Base-by-base conservation (phyloP, 2,888 invertebrate genomes). In the Sialis fuliginosa region DNA sequence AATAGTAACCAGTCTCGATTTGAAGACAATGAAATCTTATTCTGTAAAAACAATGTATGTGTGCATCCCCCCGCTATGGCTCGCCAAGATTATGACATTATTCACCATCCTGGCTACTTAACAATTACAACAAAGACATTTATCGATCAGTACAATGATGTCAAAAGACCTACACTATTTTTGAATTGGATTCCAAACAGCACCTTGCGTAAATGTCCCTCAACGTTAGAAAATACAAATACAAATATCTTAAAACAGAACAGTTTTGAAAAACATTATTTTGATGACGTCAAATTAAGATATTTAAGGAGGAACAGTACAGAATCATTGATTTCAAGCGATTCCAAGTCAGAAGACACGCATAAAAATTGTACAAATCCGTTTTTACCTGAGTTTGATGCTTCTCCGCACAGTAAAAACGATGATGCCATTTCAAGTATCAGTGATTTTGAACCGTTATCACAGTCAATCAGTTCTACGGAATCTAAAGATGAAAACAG, bases 21-120 rank as follows among this genome's bases (percentile, higher is more conserved):
- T 60, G 81, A 83, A 61, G 85, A 88, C 65, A 87, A 87, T 58
- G 88, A 88, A 69, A 78, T 85, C 50, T 68, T 88, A 44, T 88
- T 86, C 64, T 87, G 88, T 66, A 96, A 95, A 69, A 96, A 96
- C 64, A 95, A 96, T 66, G 92, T 96, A 34, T 96, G 95, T 64
- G 93, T 96, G 42, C 95, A 96, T 70, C 92, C 93, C 6, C 89
- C 91, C 43, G 83, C 86, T 0, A 74, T 85, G 50, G 76, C 86
- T 45, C 75, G 89, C 44, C 83, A 84, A 55, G 84, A 85, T 56
- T 75, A 82, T 46, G 90, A 91, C 54, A 77, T 86, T 33, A 72
- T 88, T 1, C 95, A 95, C 60, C 86, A 90, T 65, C 93, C 93
- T 2, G 95, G 83, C 0, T 96, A 96, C 62, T 70, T 96, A 55